phyloP scores from a whole-genome alignment of 2,888 invertebrate genomes.

The Apodemia hepburni region DNA sequence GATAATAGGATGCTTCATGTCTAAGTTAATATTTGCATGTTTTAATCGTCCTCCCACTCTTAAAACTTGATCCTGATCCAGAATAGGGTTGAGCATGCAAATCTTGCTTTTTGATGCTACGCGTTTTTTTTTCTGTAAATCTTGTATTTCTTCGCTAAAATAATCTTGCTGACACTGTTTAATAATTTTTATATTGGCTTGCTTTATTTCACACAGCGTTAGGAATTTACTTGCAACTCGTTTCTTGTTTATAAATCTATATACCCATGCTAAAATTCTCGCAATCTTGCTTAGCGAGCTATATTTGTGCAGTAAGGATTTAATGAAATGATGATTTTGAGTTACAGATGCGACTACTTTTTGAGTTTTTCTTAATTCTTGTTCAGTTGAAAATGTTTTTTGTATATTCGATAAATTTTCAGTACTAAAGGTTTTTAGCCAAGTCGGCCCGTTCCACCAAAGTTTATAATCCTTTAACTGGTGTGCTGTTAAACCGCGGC shows the following conservation, averaged over 20 bases:
- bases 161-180: neutral
- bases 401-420: neutral
- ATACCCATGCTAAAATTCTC: conserved; percentile 19
- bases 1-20: conserved; percentile 27
- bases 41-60: conserved; percentile 26
- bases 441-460: conserved; percentile 31
- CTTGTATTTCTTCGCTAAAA: conserved; percentile 20
- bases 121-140: conserved; percentile 20
- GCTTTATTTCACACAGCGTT: neutral
- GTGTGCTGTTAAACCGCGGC: neutral
- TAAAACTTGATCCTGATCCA: conserved; percentile 13
- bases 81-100: conserved; percentile 16
- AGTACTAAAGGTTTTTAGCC: neutral
- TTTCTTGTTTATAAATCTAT: conserved; percentile 21
- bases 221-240: conserved; percentile 1
- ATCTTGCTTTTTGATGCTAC: conserved; percentile 16
- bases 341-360: conserved; percentile 12
- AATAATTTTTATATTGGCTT: too few relatives aligned
- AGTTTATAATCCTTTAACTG: conserved; percentile 22
- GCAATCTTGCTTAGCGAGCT: conserved; percentile 18
- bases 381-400: neutral
- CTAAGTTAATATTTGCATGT: conserved; percentile 24
- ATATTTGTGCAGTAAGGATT: conserved; percentile 14
- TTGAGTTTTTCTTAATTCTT: neutral
- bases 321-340: neutral